phyloP scores from a whole-genome alignment of 2,797 vertebrate species.

The Orestias chungarensis region DNA sequence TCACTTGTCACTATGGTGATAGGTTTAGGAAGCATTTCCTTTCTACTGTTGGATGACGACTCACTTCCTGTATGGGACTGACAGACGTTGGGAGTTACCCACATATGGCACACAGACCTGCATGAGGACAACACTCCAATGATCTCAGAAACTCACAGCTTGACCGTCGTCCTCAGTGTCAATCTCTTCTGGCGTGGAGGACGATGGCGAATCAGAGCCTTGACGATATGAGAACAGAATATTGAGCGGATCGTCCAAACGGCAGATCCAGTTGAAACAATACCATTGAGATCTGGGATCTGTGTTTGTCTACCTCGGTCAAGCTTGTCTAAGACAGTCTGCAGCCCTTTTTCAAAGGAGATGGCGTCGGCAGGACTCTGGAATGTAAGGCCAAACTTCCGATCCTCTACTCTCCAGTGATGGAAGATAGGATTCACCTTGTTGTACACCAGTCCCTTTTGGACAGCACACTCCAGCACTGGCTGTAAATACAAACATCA shows the following conservation, averaged over 20 bases:
- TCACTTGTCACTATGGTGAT: slow-evolving; percentile 87
- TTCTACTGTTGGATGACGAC: slow-evolving; percentile 90
- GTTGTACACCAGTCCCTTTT: slow-evolving; percentile 90
- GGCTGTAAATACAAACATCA: slow-evolving; percentile 76
- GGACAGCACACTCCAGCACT: slow-evolving; percentile 88
- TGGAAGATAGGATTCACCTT: slow-evolving; percentile 96
- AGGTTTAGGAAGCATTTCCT: slow-evolving; percentile 89
- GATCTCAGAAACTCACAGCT: slow-evolving; percentile 75
- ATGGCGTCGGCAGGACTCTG: slow-evolving; percentile 91
- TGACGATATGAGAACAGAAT: slow-evolving; percentile 26
- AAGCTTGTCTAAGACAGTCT: slow-evolving; percentile 85
- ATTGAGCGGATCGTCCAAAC: neutral
- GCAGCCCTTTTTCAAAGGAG: slow-evolving; percentile 89
- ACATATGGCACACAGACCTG: slow-evolving; percentile 21
- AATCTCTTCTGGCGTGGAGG: slow-evolving; percentile 82
- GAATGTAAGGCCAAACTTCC: slow-evolving; percentile 93
- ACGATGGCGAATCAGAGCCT: slow-evolving; percentile 83
- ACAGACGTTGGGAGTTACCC: slow-evolving; percentile 72
- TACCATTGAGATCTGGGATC: neutral
- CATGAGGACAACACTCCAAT: neutral
- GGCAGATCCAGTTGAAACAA: neutral
- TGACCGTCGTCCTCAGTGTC: slow-evolving; percentile 85
- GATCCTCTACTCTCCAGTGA: slow-evolving; percentile 92
- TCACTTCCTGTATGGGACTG: slow-evolving; percentile 93
- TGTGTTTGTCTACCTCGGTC: slow-evolving; percentile 80